Evolutionary conservation across 1,140 invertebrate genomes (phyloP).

Genomic region (Tetraneura akinire): DNA sequence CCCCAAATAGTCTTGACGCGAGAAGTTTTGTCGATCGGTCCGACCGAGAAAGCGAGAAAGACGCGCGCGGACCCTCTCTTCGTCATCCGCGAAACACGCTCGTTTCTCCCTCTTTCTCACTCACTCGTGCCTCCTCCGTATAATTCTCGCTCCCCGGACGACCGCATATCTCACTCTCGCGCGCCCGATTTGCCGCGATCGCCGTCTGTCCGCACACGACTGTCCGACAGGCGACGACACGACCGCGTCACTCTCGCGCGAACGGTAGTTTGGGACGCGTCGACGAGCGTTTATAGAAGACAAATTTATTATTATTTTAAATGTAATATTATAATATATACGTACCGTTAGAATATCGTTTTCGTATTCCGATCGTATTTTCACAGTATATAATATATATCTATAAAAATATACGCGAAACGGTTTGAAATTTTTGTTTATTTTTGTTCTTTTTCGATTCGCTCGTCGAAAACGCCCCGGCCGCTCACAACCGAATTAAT

Average conservation of each 20-base stretch:
- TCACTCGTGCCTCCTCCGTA: background rate
- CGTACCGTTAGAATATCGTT: too few relatives aligned
- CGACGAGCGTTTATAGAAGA: background rate
- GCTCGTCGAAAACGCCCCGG: constrained; percentile 15
- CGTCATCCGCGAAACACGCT: background rate
- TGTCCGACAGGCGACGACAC: constrained; percentile 41
- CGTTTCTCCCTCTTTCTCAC: constrained; percentile 13
- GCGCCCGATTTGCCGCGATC: too few relatives aligned
- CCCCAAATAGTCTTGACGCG: too few relatives aligned
- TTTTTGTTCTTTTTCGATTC: background rate
- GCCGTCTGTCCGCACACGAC: constrained; percentile 12
- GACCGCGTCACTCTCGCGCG: constrained; percentile 43
- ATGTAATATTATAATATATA: too few relatives aligned
- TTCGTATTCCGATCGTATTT: too few relatives aligned
- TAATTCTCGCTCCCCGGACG: background rate
- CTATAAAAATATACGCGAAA: too few relatives aligned
- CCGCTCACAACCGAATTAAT: too few relatives aligned
- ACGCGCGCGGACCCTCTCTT: constrained; percentile 35
- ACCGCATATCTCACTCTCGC: background rate
- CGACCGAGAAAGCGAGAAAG: constrained; percentile 42
- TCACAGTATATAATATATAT: too few relatives aligned
- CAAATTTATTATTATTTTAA: too few relatives aligned
- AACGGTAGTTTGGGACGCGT: constrained; percentile 48
- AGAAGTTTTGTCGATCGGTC: constrained; percentile 11
- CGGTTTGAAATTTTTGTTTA: background rate